These are phyloP conservation scores for Leptestheria dahalacensis DNA, from an alignment of 1,140 invertebrate species.

Conservation along the genomic window DNA sequence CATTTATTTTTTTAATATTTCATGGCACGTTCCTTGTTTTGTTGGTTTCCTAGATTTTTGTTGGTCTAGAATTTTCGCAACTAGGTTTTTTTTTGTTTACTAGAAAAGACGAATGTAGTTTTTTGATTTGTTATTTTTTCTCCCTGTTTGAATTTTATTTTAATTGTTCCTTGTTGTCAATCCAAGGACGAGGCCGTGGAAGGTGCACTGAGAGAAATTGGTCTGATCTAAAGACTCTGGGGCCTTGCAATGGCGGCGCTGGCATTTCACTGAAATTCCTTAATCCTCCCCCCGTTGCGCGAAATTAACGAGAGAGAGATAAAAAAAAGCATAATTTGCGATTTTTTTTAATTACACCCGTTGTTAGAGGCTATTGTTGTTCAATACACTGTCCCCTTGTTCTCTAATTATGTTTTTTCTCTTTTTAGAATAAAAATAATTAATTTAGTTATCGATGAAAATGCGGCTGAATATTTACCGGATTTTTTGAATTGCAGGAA, in stretches of 20 bases:
- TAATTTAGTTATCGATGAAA: no score
- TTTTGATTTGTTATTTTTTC: conserved; percentile 11
- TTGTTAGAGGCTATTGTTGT: not conserved
- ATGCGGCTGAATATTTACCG: no score
- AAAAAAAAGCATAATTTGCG: no score
- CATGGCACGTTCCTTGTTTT: no score
- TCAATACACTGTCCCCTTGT: not conserved
- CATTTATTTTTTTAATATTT: not conserved
- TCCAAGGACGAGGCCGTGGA: conserved; percentile 64
- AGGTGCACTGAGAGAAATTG: conserved; percentile 63
- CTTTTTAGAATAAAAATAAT: conserved; percentile 9
- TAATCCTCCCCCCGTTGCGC: not conserved
- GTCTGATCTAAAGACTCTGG: conserved; percentile 44
- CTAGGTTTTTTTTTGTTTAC: no score
- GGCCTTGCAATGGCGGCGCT: conserved; percentile 7
- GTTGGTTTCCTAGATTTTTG: no score
- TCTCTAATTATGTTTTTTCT: not conserved
- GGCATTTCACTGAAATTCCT: not conserved
- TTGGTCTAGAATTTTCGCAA: no score
- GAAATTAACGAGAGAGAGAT: not conserved
- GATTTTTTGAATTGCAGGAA: conserved; percentile 62
- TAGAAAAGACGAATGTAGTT: not conserved
- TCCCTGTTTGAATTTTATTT: conserved; percentile 2
- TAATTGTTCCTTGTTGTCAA: conserved; percentile 24
- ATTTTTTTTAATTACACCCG: no score